Evolutionary conservation across 2,888 invertebrate genomes (phyloP), one percentile per base, ranked within the genome.

Genomic region (Lasioglossum vierecki): DNA sequence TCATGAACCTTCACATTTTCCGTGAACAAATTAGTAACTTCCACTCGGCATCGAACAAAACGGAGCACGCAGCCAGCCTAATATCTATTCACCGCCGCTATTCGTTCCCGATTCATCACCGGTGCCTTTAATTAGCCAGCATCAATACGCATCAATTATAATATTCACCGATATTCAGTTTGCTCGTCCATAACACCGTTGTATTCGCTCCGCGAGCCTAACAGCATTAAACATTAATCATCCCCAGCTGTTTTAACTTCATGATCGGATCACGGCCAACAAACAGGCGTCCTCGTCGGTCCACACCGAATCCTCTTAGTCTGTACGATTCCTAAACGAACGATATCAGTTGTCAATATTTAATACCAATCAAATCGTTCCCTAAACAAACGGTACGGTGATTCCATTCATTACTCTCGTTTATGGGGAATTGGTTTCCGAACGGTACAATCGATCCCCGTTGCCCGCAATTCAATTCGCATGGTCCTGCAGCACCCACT

Each of bases 161-260:
- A 77, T 72, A 71, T 87, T 74, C 74, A 72, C 26, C 68, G 39
- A 18, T 35, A 18, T 30, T 39, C 68, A 8, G 13, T 39, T 53
- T 26, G 22, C 46, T 1, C 11, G 0, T 5, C 35, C 35, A 60
- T 44, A 57, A 22, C 68, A 44, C 71, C 80, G n/a, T 22, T 46
- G 30, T n/a, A 41, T 49, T 30, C 70, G 57, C 53, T 46, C 39
- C 60, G 60, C 53, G 60, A 79, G 79, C 66, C 53, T 73, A 82
- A 66, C 74, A 79, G 75, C 81, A 30, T 74, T 81, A 77, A 79
- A 82, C 82, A 68, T 70, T 79, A 76, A 57, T 85, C 82, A 76
- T 41, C 49, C 73, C 68, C 68, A 57, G 57, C 66, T 76, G 74
- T 82, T 77, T 35, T 13, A 71, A 82, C 60, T 77, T 77, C 74